Conservation (phyloP, 2,113 vertebrate genomes). For the Nestor notabilis region DNA sequence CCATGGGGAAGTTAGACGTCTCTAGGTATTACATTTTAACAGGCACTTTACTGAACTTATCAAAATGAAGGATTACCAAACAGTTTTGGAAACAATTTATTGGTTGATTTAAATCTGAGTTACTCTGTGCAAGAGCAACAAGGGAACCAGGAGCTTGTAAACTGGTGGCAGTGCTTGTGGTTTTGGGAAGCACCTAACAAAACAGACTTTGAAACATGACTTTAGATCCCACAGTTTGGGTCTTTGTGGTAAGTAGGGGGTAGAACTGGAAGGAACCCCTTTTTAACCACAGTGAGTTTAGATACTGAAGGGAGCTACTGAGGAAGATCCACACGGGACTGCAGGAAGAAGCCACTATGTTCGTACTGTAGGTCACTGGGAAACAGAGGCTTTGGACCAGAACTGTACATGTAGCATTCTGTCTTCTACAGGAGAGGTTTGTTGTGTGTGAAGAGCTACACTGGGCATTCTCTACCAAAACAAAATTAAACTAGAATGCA, state of each 20-base stretch:
- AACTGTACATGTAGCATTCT: fast-evolving
- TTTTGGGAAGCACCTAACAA: not conserved
- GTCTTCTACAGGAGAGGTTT: not conserved
- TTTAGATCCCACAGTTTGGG: not conserved
- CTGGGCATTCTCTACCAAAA: not conserved
- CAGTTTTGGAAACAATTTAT: fast-evolving
- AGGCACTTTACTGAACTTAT: not conserved
- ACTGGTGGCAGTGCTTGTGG: not conserved
- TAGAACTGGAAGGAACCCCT: not conserved
- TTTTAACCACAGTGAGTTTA: not conserved
- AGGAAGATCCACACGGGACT: not conserved
- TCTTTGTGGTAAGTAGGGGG: not conserved
- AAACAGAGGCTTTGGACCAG: not conserved
- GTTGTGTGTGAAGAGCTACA: not conserved
- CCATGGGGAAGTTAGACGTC: fast-evolving
- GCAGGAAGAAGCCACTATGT: not conserved
- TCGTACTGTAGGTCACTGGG: not conserved
- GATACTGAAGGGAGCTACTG: not conserved
- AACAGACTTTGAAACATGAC: not conserved
- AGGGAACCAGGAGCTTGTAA: not conserved
- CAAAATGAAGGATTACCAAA: not conserved
- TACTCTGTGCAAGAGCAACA: not conserved
- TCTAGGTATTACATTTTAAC: not conserved
- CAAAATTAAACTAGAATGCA: not conserved
- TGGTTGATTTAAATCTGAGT: not conserved